Evolutionary conservation across 2,113 vertebrate genomes (phyloP).

Genomic region (Erinaceus europaeus): DNA sequence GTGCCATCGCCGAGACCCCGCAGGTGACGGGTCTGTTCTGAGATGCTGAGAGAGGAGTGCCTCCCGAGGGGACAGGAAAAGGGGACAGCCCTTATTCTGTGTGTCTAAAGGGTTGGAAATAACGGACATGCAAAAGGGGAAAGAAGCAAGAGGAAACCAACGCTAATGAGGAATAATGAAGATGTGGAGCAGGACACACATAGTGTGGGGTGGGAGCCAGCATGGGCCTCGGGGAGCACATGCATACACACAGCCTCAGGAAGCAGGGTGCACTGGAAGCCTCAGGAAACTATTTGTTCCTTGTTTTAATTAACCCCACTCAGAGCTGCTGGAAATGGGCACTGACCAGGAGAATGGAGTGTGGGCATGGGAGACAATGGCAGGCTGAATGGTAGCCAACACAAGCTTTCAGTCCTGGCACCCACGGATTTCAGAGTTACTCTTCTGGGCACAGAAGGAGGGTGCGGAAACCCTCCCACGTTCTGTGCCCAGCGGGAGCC

Average conservation of each 20-base stretch:
- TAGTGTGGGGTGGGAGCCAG: not conserved
- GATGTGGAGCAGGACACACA: constrained; percentile 38
- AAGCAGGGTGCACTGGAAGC: constrained; percentile 49
- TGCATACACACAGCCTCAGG: constrained; percentile 39
- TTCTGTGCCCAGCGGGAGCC: not conserved
- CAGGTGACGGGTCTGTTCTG: constrained; percentile 71
- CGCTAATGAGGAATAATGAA: constrained; percentile 56
- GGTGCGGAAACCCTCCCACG: not conserved
- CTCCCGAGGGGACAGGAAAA: constrained; percentile 64
- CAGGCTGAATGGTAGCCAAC: constrained; percentile 35
- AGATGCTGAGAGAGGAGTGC: constrained; percentile 46
- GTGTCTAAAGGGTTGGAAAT: constrained; percentile 45
- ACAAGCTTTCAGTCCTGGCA: not conserved
- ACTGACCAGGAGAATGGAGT: constrained; percentile 48
- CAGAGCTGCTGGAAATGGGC: constrained; percentile 52
- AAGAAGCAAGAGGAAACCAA: constrained; percentile 37
- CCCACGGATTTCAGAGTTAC: not conserved
- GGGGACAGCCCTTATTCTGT: constrained; percentile 50
- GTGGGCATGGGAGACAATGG: constrained; percentile 11
- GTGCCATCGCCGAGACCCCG: constrained; percentile 64
- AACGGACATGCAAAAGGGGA: constrained; percentile 8
- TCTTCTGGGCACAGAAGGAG: not conserved
- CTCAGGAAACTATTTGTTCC: constrained; percentile 67
- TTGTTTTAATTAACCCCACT: constrained; percentile 71
- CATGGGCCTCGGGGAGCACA: not conserved